Percentiles rank a stretch among this genome's conserved stretches.
phyloP scores from a whole-genome alignment of 2,113 vertebrate genomes.

The Pluvialis apricaria region DNA sequence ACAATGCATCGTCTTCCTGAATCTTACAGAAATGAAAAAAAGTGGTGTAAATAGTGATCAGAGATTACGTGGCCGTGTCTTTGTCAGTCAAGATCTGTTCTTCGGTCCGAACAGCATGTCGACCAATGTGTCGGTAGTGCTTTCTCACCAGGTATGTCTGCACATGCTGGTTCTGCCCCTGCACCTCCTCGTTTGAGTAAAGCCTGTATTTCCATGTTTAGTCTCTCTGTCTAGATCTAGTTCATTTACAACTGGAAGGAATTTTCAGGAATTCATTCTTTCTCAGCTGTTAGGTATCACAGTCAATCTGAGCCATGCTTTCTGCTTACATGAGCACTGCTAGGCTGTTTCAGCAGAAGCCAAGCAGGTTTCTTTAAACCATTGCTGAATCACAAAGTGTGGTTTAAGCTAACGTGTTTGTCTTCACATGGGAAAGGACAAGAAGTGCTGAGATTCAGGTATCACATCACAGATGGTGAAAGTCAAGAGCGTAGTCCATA shows the following conservation, averaged over 20 bases:
- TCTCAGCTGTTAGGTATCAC: background rate
- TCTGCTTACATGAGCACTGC: background rate
- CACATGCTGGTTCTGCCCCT: background rate
- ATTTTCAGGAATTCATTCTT: background rate
- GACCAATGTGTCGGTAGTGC: rapidly evolving
- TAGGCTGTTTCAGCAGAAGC: background rate
- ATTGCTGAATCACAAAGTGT: background rate
- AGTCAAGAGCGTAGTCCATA: background rate
- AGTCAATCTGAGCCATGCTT: background rate
- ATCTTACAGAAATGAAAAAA: background rate
- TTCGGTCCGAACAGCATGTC: rapidly evolving
- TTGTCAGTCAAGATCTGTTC: background rate
- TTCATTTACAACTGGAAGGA: background rate
- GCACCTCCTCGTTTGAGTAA: background rate
- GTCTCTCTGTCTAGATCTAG: background rate
- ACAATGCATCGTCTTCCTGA: background rate
- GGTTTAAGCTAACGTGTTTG: background rate
- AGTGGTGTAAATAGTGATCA: background rate
- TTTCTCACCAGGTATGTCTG: background rate
- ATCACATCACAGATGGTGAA: background rate
- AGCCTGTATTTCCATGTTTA: background rate
- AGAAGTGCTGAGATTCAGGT: background rate
- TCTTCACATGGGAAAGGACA: background rate
- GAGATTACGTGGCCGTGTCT: background rate
- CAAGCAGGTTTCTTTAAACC: background rate